Evolutionary conservation across 2,113 vertebrate species (phyloP), one percentile per base, ranked within the genome.

Genomic region (Sinocyclocheilus anophthalmus): DNA sequence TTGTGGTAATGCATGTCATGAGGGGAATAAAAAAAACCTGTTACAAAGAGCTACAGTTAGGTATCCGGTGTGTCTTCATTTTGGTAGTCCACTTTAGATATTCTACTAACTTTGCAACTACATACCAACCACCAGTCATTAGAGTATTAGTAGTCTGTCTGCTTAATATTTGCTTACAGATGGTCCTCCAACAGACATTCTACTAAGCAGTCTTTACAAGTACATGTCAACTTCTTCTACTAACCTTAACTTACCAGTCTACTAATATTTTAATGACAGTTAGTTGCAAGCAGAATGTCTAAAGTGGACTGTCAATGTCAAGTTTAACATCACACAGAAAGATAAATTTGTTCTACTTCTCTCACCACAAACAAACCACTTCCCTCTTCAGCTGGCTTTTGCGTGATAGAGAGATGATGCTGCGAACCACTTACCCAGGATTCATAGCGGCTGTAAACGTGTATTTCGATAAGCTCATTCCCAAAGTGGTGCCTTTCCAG

Each of bases 361-460:
- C 24, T 12, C 20, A 80, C 12, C 20, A 2, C 20, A 42, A 42
- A 69, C 18, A 48, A 45, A 67, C 50, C 1, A 30, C 26, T 13
- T 39, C 59, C 76, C 16, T 84, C 73, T 84, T 18, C 89, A 97
- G 97, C 85, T 98, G 97, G 97, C 93, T 98, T 20, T 95, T 99
- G 85, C 94, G 90, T 12, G 97, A 98, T 79, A 90, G 90, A 11
- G 91, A 92, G 81, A 98, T 98, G 97, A 95, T 93, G 81, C 92
- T 99, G 88, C 95, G 97, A 76, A 97, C 96, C 0, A 97, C 94
- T 0, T 95, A 98, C 85, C 92, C 90, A n/a, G 96, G 96, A 78
- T 98, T 99, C 87, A 95, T 93, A 0, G 92, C 95, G 12, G 97
- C 97, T 0, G 94, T 98, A 87, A 92, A 96, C 42, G 59, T 76